Conservation (phyloP, 2,888 invertebrate species). For the Poecilus cupreus region DNA sequence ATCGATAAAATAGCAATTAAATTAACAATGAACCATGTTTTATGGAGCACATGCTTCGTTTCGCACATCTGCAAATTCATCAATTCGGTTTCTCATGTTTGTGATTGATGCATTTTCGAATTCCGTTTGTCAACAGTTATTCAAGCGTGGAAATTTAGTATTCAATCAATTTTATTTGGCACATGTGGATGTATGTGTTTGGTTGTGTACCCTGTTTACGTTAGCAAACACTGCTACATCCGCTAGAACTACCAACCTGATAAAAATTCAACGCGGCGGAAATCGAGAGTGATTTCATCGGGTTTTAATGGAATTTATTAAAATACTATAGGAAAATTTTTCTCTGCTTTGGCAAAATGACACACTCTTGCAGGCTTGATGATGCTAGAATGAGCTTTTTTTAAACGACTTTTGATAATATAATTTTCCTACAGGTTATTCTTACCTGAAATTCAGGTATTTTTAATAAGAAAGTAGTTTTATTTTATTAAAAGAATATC, state of each 20-base stretch:
- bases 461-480: too few species aligned
- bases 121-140: conserved; percentile 20
- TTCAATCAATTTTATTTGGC: conserved; percentile 24
- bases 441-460: too few species aligned
- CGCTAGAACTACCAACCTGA: background rate
- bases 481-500: too few species aligned
- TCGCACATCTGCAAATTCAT: conserved; percentile 9
- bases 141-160: conserved; percentile 14
- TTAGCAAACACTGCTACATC: background rate
- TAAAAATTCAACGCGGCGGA: background rate
- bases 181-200: background rate
- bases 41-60: conserved; percentile 10
- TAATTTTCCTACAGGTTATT: too few species aligned
- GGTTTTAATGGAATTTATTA: too few species aligned
- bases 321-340: too few species aligned
- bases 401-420: too few species aligned
- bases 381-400: too few species aligned
- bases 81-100: background rate
- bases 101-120: conserved; percentile 24
- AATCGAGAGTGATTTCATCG: background rate
- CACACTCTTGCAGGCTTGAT: too few species aligned
- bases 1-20: conserved; percentile 12
- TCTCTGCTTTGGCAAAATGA: too few species aligned
- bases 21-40: conserved; percentile 17
- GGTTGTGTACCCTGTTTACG: background rate